Base-by-base conservation (phyloP, 1,140 invertebrate genomes). In the Drosophila bocki region DNA sequence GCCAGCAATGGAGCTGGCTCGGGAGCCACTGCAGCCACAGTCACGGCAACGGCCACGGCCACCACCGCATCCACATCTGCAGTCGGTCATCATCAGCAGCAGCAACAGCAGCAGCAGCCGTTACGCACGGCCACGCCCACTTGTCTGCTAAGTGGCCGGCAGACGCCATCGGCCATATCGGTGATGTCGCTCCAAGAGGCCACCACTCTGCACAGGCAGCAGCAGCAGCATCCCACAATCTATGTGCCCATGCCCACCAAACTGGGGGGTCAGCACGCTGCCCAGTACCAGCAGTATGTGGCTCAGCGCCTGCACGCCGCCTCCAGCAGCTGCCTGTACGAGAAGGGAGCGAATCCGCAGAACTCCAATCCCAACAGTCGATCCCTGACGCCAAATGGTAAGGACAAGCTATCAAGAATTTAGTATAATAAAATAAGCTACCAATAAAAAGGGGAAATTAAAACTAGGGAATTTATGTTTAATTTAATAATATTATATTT, bases 131-230 rank as follows among this genome's bases (percentile, higher is more conserved):
- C 83, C 78, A 88, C 84, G 80, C 84, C 84, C 62, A 90, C 85
- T 53, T 84, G 81, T 65, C 60, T 88, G 17, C 22, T 88, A 69
- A 88, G 85, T 80, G 91, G 91, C 17, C 78, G 91, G 17, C 91
- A 92, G 61, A 92, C 91, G 32, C 86, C 91, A 11, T 91, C 90
- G 26, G 90, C 80, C 32, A 77, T 91, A 35, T 91, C 91, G 54
- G 82, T 92, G 62, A 70, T 82, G 59, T 92, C 91, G 39, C 57
- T 92, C 29, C 87, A 92, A 76, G 91, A 92, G 58, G 76, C 91
- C 57, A 88, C 50, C 56, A 74, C 70, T 22, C 32, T 81, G 48
- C 82, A 88, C 58, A 61, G 72, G 2, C 78, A 84, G 19, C 70
- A 50, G 8, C 64, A 78, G 5, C 81, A 80, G 22, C 70, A 75